Conservation (phyloP, 2,797 vertebrate genomes). For the Psittacula derbiana region DNA sequence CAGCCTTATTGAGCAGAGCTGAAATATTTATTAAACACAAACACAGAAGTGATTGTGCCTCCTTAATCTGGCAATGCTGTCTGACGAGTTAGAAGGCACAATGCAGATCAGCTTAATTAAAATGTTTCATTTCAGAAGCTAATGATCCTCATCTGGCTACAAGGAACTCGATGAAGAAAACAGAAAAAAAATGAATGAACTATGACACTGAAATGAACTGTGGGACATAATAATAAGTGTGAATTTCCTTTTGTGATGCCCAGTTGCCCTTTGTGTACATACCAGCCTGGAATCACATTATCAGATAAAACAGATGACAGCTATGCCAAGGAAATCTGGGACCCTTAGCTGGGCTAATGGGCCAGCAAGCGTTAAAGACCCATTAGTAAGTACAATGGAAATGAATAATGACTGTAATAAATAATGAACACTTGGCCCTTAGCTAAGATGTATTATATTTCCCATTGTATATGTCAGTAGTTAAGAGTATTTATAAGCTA, state of each 20-base stretch:
- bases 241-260: constrained; percentile 24
- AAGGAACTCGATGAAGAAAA: constrained; percentile 32
- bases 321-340: constrained; percentile 14
- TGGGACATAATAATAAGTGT: constrained; percentile 1
- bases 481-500: constrained; percentile 52
- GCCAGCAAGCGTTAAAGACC: constrained; percentile 35
- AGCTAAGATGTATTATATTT: constrained; percentile 31
- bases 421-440: constrained; percentile 31
- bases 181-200: background rate
- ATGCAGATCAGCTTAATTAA: constrained; percentile 35
- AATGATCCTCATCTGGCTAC: constrained; percentile 16
- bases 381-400: constrained; percentile 31
- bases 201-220: background rate
- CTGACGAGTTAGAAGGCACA: constrained; percentile 28
- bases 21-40: constrained; percentile 45
- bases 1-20: constrained; percentile 24
- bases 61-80: constrained; percentile 15
- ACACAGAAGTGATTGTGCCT: background rate
- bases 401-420: constrained; percentile 40
- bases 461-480: constrained; percentile 22
- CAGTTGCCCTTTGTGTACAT: background rate
- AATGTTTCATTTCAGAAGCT: constrained; percentile 59
- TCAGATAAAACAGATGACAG: constrained; percentile 30
- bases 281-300: background rate
- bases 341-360: constrained; percentile 34